A percentile compares a stretch with the other conserved stretches of the same genome.
Evolutionary conservation across 2,888 invertebrate species (phyloP).

Genomic region (Synergus japonicus): DNA sequence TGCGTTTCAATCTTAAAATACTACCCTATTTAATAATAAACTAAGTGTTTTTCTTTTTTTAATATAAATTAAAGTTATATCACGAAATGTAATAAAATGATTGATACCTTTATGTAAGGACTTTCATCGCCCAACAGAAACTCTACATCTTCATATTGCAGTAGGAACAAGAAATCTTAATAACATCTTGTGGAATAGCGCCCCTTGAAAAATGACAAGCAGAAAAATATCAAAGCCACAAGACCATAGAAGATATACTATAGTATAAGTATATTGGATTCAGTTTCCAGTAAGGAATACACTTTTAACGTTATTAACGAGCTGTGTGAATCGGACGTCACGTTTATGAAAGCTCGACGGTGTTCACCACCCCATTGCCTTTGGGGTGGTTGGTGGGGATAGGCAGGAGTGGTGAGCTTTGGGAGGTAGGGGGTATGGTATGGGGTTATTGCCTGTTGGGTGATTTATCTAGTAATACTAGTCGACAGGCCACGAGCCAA

Average conservation of each 20-base stretch:
- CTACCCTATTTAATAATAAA: no score
- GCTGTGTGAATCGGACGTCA: slow-evolving; percentile 59
- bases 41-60: no score
- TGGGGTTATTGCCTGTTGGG: slow-evolving; percentile 77
- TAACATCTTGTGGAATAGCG: neutral
- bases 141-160: neutral
- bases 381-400: slow-evolving; percentile 45
- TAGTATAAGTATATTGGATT: slow-evolving; percentile 49
- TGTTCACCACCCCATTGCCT: slow-evolving; percentile 31
- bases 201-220: slow-evolving; percentile 25
- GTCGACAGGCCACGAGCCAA: slow-evolving; percentile 74
- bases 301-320: slow-evolving; percentile 60
- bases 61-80: no score
- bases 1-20: no score
- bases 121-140: neutral
- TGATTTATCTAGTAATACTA: slow-evolving; percentile 78
- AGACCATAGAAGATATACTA: slow-evolving; percentile 35
- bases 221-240: slow-evolving; percentile 8
- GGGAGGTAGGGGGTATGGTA: slow-evolving; percentile 58
- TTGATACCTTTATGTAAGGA: neutral
- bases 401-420: slow-evolving; percentile 37
- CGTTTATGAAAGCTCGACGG: slow-evolving; percentile 60
- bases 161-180: neutral
- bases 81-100: neutral
- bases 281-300: slow-evolving; percentile 51